Evolutionary conservation across 2,888 invertebrate genomes (phyloP).

Genomic region (Drosophila merina): DNA sequence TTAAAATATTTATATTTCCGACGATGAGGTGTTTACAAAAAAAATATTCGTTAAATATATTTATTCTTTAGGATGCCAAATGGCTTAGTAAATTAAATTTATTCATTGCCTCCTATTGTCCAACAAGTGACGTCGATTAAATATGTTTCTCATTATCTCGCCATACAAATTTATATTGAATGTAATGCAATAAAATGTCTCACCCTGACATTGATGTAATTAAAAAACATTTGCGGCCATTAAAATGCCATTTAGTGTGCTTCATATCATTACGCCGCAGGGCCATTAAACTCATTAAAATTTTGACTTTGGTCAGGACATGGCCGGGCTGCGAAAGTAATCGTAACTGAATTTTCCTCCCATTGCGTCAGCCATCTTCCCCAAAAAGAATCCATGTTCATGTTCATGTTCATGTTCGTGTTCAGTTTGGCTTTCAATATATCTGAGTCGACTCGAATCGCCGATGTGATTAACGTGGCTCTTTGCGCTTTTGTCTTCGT

Average conservation of each 20-base stretch:
- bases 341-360: conserved; percentile 24
- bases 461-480: conserved; percentile 57
- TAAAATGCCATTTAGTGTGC: conserved; percentile 63
- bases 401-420: conserved; percentile 19
- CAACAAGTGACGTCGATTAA: neutral
- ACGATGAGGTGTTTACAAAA: too few species aligned
- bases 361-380: neutral
- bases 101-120: conserved; percentile 1
- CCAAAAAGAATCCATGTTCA: conserved; percentile 15
- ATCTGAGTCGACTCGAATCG: conserved; percentile 46
- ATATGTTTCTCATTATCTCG: conserved; percentile 28
- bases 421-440: conserved; percentile 53
- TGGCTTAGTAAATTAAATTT: neutral
- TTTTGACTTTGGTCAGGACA: conserved; percentile 50
- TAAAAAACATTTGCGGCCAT: conserved; percentile 71
- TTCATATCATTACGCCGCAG: conserved; percentile 57
- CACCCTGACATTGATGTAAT: conserved; percentile 66
- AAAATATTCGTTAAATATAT: too few species aligned
- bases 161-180: conserved; percentile 32
- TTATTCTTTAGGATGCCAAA: neutral
- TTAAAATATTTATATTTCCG: too few species aligned
- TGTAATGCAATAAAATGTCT: conserved; percentile 43
- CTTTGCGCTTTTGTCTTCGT: conserved; percentile 33
- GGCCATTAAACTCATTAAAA: conserved; percentile 68
- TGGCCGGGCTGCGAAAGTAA: conserved; percentile 21